Conservation (phyloP, 2,888 invertebrate genomes). For the Scelioninae gen. 1 region DNA sequence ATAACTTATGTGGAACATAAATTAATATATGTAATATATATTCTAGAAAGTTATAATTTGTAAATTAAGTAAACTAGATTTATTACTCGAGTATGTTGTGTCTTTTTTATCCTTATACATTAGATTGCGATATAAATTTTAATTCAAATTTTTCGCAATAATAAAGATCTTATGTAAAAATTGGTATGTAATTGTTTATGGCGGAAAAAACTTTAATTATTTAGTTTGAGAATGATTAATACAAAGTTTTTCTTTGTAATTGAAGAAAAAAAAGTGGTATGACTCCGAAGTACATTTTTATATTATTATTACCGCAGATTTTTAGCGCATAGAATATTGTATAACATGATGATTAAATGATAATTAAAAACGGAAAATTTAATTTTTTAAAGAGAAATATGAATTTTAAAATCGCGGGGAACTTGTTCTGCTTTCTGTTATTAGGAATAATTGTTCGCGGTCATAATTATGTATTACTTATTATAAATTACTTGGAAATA, state of each 20-base stretch:
- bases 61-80: background rate
- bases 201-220: slow-evolving; percentile 24
- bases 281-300: slow-evolving; percentile 25
- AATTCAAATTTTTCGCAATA: slow-evolving; percentile 8
- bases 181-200: slow-evolving; percentile 1
- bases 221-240: slow-evolving; percentile 22
- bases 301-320: slow-evolving; percentile 30
- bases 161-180: slow-evolving; percentile 3
- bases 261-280: slow-evolving; percentile 12
- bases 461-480: slow-evolving; percentile 60
- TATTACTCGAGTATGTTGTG: background rate
- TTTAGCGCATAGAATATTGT: slow-evolving; percentile 30
- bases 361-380: slow-evolving; percentile 36
- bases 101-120: background rate
- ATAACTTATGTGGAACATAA: too few relatives aligned
- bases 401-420: slow-evolving; percentile 45
- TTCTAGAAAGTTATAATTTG: too few relatives aligned
- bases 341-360: slow-evolving; percentile 58
- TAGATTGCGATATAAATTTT: background rate
- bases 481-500: slow-evolving; percentile 44
- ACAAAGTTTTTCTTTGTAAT: slow-evolving; percentile 18
- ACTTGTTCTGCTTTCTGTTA: slow-evolving; percentile 63
- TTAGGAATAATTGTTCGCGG: slow-evolving; percentile 45
- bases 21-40: too few relatives aligned
- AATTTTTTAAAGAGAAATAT: slow-evolving; percentile 53